Evolutionary conservation across 2,113 vertebrate species (phyloP), one percentile per base, ranked within the genome.

Genomic region (Kryptolebias marmoratus): DNA sequence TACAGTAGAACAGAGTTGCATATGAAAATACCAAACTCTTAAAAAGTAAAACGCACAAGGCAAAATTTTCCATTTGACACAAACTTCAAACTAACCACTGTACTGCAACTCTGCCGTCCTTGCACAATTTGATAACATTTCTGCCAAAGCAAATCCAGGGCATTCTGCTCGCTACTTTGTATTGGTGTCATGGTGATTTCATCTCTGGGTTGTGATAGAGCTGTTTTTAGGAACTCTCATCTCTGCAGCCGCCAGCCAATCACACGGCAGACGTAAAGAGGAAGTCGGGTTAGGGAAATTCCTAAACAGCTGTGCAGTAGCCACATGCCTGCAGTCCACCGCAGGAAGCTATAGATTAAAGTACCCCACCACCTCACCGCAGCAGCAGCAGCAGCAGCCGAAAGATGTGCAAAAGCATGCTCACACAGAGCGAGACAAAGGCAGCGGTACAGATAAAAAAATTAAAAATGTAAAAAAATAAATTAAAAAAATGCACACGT

Each of bases 241-340:
- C 88, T 65, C 55, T 78, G 58, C 13, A 14, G 58, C 75, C 62
- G 49, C 77, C 68, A 66, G 71, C 92, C 91, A 93, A 90, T 93
- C 88, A 88, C 60, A 64, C 44, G 49, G 73, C 74, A 56, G 71
- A 84, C 71, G 61, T 65, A 80, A 77, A 91, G 85, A 94, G 93
- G 93, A 94, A 94, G 91, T 91, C 74, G 71, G 86, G 83, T 85
- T 62, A 86, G 94, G 94, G 94, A 90, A 95, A 94, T 95, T 95
- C 94, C 93, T 94, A 83, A 93, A 94, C 90, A 93, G 93, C 92
- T 93, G 91, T 88, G 86, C 50, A 48, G 68, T 79, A 69, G 71
- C 86, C 81, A 83, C 84, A 90, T 77, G 91, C 82, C 79, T 73
- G 18, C 61, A 80, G 80, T 79, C 80, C 79, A 92, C 90, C 80